Conservation (phyloP, 64 coral and sea anemone species). For the Anthopleura sola region DNA sequence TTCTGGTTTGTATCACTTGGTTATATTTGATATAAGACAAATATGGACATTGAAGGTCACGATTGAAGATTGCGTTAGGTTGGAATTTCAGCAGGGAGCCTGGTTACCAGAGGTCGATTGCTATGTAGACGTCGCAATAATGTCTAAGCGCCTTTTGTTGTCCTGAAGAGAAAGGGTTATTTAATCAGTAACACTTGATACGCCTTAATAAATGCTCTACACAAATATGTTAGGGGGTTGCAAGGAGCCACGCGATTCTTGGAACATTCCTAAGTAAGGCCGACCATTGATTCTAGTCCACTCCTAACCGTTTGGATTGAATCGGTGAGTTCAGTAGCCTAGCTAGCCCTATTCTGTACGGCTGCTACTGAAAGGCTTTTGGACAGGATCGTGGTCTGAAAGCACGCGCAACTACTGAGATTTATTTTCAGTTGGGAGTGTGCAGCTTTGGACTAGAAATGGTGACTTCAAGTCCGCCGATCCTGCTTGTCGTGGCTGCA, state of each 20-base stretch:
- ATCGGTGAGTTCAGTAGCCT: slow-evolving; percentile 6
- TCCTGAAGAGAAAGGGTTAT: slow-evolving; percentile 32
- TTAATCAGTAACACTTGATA: slow-evolving; percentile 43
- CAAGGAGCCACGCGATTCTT: slow-evolving; percentile 18
- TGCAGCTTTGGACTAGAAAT: slow-evolving; percentile 20
- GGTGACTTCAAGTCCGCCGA: neutral
- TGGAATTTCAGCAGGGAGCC: slow-evolving; percentile 20
- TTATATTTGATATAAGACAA: neutral
- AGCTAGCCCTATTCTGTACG: neutral
- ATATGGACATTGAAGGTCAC: neutral
- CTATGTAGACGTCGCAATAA: slow-evolving; percentile 19
- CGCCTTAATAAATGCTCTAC: slow-evolving; percentile 24
- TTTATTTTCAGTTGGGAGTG: slow-evolving; percentile 28
- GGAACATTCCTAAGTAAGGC: slow-evolving; percentile 13
- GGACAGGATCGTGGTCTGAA: neutral
- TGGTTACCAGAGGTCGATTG: slow-evolving; percentile 1
- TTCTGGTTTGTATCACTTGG: neutral
- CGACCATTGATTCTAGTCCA: slow-evolving; percentile 21
- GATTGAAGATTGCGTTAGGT: neutral
- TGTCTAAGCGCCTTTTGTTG: slow-evolving; percentile 48
- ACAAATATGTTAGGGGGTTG: slow-evolving; percentile 25
- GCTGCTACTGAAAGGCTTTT: slow-evolving; percentile 11
- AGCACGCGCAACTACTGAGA: slow-evolving; percentile 35
- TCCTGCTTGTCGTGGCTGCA: neutral
- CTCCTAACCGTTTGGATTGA: slow-evolving; percentile 15